A percentile compares a stretch with the other conserved stretches of the same genome.
Conservation (phyloP, 2,797 vertebrate species). For the Enteromius thamalakanensis region DNA sequence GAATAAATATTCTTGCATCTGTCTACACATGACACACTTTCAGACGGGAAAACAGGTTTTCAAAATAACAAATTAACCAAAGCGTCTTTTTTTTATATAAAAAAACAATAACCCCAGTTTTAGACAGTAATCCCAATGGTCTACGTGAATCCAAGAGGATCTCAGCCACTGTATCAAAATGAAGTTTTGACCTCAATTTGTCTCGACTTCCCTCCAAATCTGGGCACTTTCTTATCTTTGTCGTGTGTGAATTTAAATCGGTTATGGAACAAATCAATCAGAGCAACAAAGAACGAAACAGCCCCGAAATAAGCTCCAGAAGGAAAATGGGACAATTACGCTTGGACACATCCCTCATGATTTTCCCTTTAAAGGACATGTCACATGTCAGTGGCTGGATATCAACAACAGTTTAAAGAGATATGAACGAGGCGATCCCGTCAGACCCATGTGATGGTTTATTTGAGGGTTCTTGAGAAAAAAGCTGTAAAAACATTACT, state of each 20-base stretch:
- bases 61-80: conserved; percentile 74
- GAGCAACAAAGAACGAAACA: conserved; percentile 56
- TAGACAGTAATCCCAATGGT: conserved; percentile 66
- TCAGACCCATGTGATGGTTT: conserved; percentile 18
- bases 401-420: conserved; percentile 54
- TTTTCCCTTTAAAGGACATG: conserved; percentile 49
- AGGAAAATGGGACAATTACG: conserved; percentile 55
- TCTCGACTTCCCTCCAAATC: conserved; percentile 58
- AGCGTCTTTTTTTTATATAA: conserved; percentile 64
- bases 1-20: conserved; percentile 82
- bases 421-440: conserved; percentile 17
- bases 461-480: conserved; percentile 23
- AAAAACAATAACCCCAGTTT: conserved; percentile 64
- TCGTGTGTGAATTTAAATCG: conserved; percentile 46
- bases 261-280: conserved; percentile 60
- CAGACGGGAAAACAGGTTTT: conserved; percentile 75
- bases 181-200: conserved; percentile 62
- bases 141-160: conserved; percentile 57
- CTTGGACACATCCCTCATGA: conserved; percentile 53
- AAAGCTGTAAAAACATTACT: conserved; percentile 49
- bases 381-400: conserved; percentile 51
- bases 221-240: conserved; percentile 55
- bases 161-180: conserved; percentile 49
- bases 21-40: conserved; percentile 80
- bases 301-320: conserved; percentile 53